phyloP scores from a whole-genome alignment of 2,113 vertebrate genomes.

The Callithrix jacchus region DNA sequence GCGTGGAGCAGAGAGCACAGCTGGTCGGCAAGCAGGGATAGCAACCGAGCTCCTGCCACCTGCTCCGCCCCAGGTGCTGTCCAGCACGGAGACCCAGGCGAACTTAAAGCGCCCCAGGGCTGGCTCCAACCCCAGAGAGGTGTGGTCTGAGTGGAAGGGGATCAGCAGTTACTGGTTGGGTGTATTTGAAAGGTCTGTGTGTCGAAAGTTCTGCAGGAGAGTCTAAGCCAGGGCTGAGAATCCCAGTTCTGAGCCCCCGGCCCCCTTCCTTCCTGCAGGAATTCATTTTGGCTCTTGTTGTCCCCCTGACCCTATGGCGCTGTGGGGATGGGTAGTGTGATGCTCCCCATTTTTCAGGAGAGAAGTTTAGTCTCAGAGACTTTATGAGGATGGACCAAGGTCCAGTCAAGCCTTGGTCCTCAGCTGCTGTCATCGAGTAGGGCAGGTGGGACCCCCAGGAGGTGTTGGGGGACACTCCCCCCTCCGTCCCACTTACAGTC shows the following conservation, averaged over 20 bases:
- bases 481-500: no score
- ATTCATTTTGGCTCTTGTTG: not conserved
- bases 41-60: not conserved
- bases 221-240: not conserved
- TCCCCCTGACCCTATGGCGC: fast-evolving
- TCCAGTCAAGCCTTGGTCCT: not conserved
- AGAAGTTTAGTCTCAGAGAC: not conserved
- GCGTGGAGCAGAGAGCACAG: no score
- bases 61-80: not conserved
- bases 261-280: not conserved
- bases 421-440: not conserved
- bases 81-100: not conserved
- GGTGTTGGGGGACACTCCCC: not conserved
- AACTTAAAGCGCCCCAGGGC: not conserved
- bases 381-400: not conserved
- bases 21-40: not conserved
- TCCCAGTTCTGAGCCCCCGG: not conserved
- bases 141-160: not conserved
- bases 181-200: not conserved
- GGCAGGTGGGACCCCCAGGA: not conserved
- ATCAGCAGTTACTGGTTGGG: not conserved
- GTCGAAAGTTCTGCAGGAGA: no score
- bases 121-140: not conserved
- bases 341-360: not conserved
- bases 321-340: fast-evolving